Evolutionary conservation across 2,888 invertebrate species (phyloP), one percentile per base, ranked within the genome.

Genomic region (Plagiodera versicolora): DNA sequence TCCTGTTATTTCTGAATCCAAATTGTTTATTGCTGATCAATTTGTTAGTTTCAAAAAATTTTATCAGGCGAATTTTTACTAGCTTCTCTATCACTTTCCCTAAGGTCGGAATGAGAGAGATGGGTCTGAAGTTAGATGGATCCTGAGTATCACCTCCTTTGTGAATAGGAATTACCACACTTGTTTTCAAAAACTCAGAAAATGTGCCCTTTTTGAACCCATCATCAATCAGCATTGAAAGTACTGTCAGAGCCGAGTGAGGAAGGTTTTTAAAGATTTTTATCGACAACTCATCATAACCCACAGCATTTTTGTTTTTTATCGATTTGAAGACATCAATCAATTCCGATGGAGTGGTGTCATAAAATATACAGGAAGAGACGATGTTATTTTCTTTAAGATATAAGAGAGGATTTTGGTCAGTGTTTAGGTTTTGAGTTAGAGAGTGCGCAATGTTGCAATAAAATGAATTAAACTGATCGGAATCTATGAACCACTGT

Each of bases 211-310:
- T 32, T 32, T 11, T n/a, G 5, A 9, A 45, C 5, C 14, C 45
- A 18, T 16, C 14, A 45, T 45, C 16, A 45, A 45, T 45, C 48
- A 48, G 48, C 48, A 48, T 48, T 19, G 48, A 48, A 19, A 48
- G 48, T 18, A 19, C 47, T 18, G 19, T 18, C 19, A 17, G 19
- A 47, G 47, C 47, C 19, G 47, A 47, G 6, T 18, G 18, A 47
- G n/a, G n/a, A 47, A 47, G 47, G 19, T 47, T 47, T 47, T 47
- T 19, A 20, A 47, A 47, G 48, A 48, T 49, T 49, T 49, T 49
- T 14, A 16, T 24, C 28, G 28, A 49, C 24, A 24, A 11, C 28
- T 16, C 49, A 24, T 49, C 18, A 48, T 5, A 48, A 48, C 48
- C 48, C 48, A 18, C 48, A 18, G 48, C 18, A 48, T 19, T 48